These are phyloP conservation scores for Drosophila gaucha DNA, from an alignment of 2,888 invertebrate genomes.

Conservation along the genomic window DNA sequence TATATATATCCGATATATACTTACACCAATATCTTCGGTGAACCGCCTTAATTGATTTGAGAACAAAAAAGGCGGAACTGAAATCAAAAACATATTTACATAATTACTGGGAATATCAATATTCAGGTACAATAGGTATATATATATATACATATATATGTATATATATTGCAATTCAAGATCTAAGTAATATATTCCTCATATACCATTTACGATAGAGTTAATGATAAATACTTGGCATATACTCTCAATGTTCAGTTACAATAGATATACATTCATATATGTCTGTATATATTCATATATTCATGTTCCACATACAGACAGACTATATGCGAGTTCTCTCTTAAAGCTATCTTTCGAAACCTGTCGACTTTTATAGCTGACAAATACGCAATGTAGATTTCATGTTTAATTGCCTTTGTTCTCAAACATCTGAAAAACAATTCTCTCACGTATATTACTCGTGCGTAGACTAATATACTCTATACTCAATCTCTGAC, in stretches of 20 bases:
- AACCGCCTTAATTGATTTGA: constrained; percentile 12
- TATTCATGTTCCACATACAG: not conserved
- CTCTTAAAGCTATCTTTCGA: constrained; percentile 7
- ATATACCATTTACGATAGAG: too few species aligned
- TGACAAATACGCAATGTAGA: constrained; percentile 28
- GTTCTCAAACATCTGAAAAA: constrained; percentile 29
- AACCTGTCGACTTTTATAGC: constrained; percentile 22
- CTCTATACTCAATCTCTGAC: not conserved
- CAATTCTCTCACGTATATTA: constrained; percentile 38
- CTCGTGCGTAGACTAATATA: constrained; percentile 26
- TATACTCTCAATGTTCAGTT: not conserved
- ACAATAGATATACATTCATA: constrained; percentile 17
- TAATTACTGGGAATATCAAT: not conserved
- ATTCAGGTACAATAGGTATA: not conserved
- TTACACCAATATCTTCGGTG: too few species aligned
- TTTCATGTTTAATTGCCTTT: constrained; percentile 22
- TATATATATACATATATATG: not conserved
- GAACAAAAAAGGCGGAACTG: constrained; percentile 61
- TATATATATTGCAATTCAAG: constrained; percentile 14
- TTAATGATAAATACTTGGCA: too few species aligned
- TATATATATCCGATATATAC: not conserved
- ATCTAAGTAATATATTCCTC: too few species aligned
- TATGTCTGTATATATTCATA: not conserved
- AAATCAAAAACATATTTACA: constrained; percentile 13
- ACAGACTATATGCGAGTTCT: not conserved